Percentiles rank a stretch among this genome's conserved stretches.
Conservation (phyloP, 2,113 vertebrate genomes). For the Pholis gunnellus region DNA sequence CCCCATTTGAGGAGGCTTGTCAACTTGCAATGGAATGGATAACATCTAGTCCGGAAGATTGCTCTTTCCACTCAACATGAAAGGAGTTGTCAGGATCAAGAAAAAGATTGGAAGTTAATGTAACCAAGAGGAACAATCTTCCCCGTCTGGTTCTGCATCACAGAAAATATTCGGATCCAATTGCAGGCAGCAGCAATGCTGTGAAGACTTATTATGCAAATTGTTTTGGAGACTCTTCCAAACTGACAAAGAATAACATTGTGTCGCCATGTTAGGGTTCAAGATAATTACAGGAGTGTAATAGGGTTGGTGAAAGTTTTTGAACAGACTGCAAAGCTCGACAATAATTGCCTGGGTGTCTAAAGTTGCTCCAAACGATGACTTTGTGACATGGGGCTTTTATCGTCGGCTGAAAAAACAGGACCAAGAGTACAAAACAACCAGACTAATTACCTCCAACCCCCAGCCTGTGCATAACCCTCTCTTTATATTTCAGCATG, state of each 20-base stretch:
- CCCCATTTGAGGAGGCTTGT: constrained; percentile 9
- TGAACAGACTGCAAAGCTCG: background rate
- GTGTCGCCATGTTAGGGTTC: constrained; percentile 17
- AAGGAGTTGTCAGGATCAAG: constrained; percentile 36
- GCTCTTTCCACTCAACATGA: constrained; percentile 38
- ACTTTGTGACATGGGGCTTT: constrained; percentile 12
- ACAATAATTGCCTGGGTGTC: constrained; percentile 28
- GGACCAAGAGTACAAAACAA: constrained; percentile 10
- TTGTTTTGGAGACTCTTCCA: constrained; percentile 40
- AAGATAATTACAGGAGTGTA: constrained; percentile 25
- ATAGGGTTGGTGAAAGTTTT: constrained; percentile 11
- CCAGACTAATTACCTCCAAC: background rate
- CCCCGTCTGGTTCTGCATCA: constrained; percentile 21
- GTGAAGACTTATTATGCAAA: constrained; percentile 48
- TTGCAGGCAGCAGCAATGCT: constrained; percentile 41
- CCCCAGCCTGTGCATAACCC: background rate
- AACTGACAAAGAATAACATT: constrained; percentile 15
- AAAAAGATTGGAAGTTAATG: constrained; percentile 10
- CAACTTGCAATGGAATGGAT: constrained; percentile 18
- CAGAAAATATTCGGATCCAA: constrained; percentile 35
- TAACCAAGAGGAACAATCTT: constrained; percentile 23
- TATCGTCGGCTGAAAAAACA: background rate
- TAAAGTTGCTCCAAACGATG: constrained; percentile 25
- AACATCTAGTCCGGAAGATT: constrained; percentile 13
- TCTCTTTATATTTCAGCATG: background rate